These are phyloP conservation scores for Macrotrachela quadricornifera DNA, from an alignment of 1,140 invertebrate genomes.

Conservation along the genomic window DNA sequence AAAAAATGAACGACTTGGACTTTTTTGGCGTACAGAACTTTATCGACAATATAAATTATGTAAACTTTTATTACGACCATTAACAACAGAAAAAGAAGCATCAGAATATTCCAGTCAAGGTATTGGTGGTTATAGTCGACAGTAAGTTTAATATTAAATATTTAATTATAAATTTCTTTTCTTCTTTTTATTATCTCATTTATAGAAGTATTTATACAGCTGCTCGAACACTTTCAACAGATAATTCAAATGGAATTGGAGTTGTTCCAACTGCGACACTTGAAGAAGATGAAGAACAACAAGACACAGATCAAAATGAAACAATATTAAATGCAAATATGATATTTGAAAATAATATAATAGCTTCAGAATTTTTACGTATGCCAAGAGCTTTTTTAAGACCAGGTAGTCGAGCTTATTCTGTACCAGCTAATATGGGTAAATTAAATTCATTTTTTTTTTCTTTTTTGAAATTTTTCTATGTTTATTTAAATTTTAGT, in stretches of 20 bases:
- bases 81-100: constrained; percentile 17
- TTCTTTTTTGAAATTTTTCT: too few relatives aligned
- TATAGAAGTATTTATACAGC: too few relatives aligned
- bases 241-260: too few relatives aligned
- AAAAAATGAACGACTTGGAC: constrained; percentile 20
- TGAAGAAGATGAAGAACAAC: too few relatives aligned
- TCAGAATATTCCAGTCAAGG: constrained; percentile 21
- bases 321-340: constrained; percentile 15
- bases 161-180: background rate
- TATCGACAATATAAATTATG: constrained; percentile 28
- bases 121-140: constrained; percentile 25
- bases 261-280: too few relatives aligned
- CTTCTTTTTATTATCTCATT: background rate
- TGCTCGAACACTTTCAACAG: too few relatives aligned
- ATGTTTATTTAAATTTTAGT: too few relatives aligned
- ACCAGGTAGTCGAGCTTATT: constrained; percentile 21
- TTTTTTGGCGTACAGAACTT: constrained; percentile 24
- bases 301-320: constrained; percentile 9
- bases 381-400: constrained; percentile 13
- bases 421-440: constrained; percentile 12
- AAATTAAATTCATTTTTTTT: too few relatives aligned
- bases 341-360: constrained; percentile 13
- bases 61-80: constrained; percentile 22
- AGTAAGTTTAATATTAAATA: constrained; percentile 5
- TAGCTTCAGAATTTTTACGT: constrained; percentile 12